A percentile compares a stretch with the other conserved stretches of the same genome.
phyloP scores from a whole-genome alignment of 2,797 vertebrate species.

The Oreochromis grahami region DNA sequence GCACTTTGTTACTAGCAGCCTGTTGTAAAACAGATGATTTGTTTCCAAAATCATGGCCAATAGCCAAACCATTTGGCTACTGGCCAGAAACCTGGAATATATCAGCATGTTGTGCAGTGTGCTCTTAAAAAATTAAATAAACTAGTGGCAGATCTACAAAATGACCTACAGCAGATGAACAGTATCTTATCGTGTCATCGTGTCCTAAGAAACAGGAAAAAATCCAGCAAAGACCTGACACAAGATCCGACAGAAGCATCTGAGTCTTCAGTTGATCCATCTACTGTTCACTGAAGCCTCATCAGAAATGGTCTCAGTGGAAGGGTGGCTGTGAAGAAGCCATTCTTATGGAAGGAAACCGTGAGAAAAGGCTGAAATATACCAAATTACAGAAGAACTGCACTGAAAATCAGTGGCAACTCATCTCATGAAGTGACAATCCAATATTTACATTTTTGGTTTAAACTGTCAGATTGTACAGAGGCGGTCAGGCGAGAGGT shows the following conservation, averaged over 20 bases:
- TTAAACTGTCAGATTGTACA: not conserved
- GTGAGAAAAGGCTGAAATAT: not conserved
- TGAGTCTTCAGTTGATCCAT: not conserved
- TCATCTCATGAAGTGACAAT: not conserved
- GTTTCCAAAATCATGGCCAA: not conserved
- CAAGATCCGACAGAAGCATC: not conserved
- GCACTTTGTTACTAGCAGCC: not conserved
- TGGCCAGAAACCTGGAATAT: not conserved
- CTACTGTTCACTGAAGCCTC: not conserved
- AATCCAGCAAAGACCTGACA: not conserved
- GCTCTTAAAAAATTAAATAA: not conserved
- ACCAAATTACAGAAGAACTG: not conserved
- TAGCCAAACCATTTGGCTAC: not conserved
- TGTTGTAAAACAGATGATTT: not conserved
- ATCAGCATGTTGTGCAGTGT: not conserved
- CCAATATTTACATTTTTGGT: not conserved
- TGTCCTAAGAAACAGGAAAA: not conserved
- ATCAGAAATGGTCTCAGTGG: not conserved
- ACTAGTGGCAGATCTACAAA: not conserved
- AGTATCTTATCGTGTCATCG: not conserved
- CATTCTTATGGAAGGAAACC: rapidly evolving
- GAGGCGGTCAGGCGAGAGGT: not conserved
- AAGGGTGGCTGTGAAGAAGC: not conserved
- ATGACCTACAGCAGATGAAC: not conserved
- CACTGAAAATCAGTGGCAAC: not conserved